Evolutionary conservation across 2,797 vertebrate genomes (phyloP).

Genomic region (Crenichthys baileyi): DNA sequence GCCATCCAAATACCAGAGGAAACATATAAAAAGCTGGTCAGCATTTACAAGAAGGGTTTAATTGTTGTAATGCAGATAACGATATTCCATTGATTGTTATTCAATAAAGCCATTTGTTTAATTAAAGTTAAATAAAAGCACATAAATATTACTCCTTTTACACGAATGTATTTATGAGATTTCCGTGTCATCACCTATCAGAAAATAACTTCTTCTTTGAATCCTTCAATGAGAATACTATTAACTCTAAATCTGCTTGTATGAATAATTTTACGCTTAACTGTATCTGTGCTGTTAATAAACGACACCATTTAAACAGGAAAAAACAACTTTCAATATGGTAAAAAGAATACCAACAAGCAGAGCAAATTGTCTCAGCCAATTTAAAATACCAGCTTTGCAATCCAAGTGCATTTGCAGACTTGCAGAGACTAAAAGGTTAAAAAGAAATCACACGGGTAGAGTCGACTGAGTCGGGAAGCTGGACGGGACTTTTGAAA

Average conservation of each 20-base stretch:
- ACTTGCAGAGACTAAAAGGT: slow-evolving; percentile 37
- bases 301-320: slow-evolving; percentile 22
- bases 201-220: neutral
- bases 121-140: neutral
- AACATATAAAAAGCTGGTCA: neutral
- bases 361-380: slow-evolving; percentile 54
- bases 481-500: slow-evolving; percentile 49
- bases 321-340: slow-evolving; percentile 41
- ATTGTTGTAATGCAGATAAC: too few relatives aligned
- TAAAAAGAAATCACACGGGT: slow-evolving; percentile 33
- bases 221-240: neutral
- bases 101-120: neutral
- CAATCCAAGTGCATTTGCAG: slow-evolving; percentile 50
- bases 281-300: slow-evolving; percentile 9
- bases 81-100: neutral
- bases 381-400: slow-evolving; percentile 50
- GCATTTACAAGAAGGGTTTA: neutral
- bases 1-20: neutral
- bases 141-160: neutral
- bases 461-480: slow-evolving; percentile 36
- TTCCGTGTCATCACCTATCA: neutral
- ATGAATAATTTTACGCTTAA: neutral
- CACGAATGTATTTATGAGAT: neutral
- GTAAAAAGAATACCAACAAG: slow-evolving; percentile 42
- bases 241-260: neutral